These are phyloP conservation scores for Drosophila fulvimacula DNA, from an alignment of 2,888 invertebrate species.

Conservation along the genomic window DNA sequence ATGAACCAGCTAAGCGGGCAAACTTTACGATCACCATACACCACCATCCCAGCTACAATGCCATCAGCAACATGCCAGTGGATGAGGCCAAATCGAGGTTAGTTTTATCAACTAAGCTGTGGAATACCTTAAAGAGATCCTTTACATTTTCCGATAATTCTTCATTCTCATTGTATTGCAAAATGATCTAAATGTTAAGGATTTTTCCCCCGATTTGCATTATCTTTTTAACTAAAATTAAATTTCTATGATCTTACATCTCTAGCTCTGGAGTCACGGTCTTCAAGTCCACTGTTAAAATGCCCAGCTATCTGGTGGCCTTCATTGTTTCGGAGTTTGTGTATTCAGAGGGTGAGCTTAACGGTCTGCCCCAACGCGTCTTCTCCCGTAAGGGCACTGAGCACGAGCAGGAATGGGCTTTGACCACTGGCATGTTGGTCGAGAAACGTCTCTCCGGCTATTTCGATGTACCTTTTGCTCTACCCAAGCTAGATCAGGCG, in stretches of 20 bases:
- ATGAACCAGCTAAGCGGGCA: constrained; percentile 90
- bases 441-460: constrained; percentile 89
- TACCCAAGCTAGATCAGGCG: constrained; percentile 94
- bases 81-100: constrained; percentile 41
- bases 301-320: constrained; percentile 93
- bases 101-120: constrained; percentile 4
- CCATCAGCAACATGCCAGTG: constrained; percentile 85
- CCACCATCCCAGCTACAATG: constrained; percentile 76
- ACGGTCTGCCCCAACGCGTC: constrained; percentile 74
- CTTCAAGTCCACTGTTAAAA: constrained; percentile 86
- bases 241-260: not conserved
- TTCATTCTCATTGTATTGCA: too few relatives aligned
- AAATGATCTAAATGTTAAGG: too few relatives aligned
- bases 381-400: constrained; percentile 80
- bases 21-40: constrained; percentile 82
- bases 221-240: not conserved
- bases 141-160: not conserved
- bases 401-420: constrained; percentile 88
- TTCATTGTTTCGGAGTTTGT: constrained; percentile 89
- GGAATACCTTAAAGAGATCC: not conserved
- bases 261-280: constrained; percentile 60
- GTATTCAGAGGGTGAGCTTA: constrained; percentile 63
- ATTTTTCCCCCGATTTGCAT: too few relatives aligned
- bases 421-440: constrained; percentile 90
- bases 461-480: constrained; percentile 90